Conservation (phyloP, 2,797 vertebrate genomes). For the Paguma larvata region DNA sequence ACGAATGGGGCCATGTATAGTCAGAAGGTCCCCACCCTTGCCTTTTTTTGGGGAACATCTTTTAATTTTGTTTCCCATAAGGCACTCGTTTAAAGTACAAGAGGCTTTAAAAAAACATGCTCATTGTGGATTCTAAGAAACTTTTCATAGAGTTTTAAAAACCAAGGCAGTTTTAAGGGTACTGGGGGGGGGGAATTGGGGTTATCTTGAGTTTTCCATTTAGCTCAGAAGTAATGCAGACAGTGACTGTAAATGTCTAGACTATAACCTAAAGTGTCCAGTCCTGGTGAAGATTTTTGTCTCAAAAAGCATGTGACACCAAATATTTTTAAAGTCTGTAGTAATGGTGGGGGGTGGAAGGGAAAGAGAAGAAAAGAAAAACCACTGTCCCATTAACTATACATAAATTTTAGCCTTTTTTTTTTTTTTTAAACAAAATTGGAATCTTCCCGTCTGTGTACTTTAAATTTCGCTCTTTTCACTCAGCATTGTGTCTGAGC, state of each 20-base stretch:
- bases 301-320: not conserved
- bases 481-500: not conserved
- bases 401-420: not conserved
- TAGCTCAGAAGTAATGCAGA: not conserved
- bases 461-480: not conserved
- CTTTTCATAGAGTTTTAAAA: slow-evolving; percentile 15
- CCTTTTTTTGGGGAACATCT: not conserved
- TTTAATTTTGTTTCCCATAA: slow-evolving; percentile 47
- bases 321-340: not conserved
- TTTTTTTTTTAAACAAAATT: not conserved
- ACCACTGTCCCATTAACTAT: not conserved
- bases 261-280: not conserved
- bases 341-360: not conserved
- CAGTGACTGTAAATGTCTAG: not conserved
- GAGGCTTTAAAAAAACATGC: not conserved
- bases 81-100: not conserved
- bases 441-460: not conserved
- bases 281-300: slow-evolving; percentile 7
- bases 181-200: not conserved
- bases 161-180: not conserved
- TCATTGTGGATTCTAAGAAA: not conserved
- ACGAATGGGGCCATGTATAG: not conserved
- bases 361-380: not conserved
- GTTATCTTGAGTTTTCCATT: not conserved
- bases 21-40: not conserved